phyloP scores from a whole-genome alignment of 2,113 vertebrate species.

The Reinhardtius hippoglossoides region DNA sequence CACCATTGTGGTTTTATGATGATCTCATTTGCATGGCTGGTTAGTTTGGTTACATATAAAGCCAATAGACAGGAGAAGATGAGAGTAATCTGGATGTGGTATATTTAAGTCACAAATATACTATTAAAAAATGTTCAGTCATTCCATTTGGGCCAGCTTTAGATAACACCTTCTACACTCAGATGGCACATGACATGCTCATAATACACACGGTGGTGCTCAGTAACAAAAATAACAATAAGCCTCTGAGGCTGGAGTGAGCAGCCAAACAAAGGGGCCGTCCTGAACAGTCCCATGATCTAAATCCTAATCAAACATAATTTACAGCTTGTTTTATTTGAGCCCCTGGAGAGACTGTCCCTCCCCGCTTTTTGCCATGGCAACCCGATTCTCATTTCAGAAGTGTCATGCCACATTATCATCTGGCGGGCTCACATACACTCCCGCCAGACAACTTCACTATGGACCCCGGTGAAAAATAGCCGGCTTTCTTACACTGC shows the following conservation, averaged over 20 bases:
- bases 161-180: background rate
- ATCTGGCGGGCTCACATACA: conserved; percentile 92
- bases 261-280: conserved; percentile 82
- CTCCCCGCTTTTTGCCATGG: conserved; percentile 95
- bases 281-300: conserved; percentile 94
- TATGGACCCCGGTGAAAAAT: conserved; percentile 88
- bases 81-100: too few relatives aligned
- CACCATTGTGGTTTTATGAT: too few relatives aligned
- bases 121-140: too few relatives aligned
- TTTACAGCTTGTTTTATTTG: conserved; percentile 99
- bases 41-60: too few relatives aligned
- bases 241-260: conserved; percentile 61
- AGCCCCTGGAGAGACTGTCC: conserved; percentile 93
- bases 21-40: too few relatives aligned
- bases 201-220: conserved; percentile 2
- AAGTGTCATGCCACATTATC: conserved; percentile 99
- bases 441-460: conserved; percentile 95
- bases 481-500: conserved; percentile 51
- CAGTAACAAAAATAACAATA: conserved; percentile 40
- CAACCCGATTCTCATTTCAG: conserved; percentile 99
- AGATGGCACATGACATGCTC: conserved; percentile 2
- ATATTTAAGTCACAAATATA: too few relatives aligned
- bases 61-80: too few relatives aligned
- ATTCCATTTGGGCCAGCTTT: background rate
- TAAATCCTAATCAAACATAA: conserved; percentile 99